These are phyloP conservation scores for Campoplex nolae DNA, from an alignment of 2,888 invertebrate genomes.

Conservation along the genomic window DNA sequence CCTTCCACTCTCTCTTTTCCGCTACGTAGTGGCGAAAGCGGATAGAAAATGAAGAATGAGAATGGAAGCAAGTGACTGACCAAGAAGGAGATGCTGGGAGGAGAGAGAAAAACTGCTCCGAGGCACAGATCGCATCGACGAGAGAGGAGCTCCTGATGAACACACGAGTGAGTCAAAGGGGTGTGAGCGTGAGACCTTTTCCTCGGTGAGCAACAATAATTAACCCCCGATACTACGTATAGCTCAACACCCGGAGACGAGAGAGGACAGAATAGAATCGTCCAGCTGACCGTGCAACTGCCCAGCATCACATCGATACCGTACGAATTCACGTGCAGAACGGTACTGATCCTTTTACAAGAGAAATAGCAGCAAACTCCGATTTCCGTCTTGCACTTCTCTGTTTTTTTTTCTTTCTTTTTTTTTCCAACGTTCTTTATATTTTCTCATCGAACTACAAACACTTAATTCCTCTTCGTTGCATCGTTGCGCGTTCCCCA, in stretches of 20 bases:
- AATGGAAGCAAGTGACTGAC: slow-evolving; percentile 36
- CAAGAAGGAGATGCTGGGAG: slow-evolving; percentile 13
- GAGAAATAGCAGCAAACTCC: slow-evolving; percentile 6
- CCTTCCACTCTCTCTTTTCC: slow-evolving; percentile 12
- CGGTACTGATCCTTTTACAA: neutral
- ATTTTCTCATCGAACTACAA: slow-evolving; percentile 38
- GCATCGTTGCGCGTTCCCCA: slow-evolving; percentile 23
- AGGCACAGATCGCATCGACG: slow-evolving; percentile 61
- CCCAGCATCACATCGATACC: slow-evolving; percentile 3
- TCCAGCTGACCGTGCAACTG: slow-evolving; percentile 56
- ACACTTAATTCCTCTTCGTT: slow-evolving; percentile 47
- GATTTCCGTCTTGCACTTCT: slow-evolving; percentile 30
- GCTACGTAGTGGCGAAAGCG: slow-evolving; percentile 37
- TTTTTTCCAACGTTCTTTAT: slow-evolving; percentile 14
- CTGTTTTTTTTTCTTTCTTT: neutral
- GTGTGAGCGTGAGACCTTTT: slow-evolving; percentile 82
- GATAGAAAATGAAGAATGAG: slow-evolving; percentile 42
- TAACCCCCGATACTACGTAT: slow-evolving; percentile 78
- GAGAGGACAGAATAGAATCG: slow-evolving; percentile 66
- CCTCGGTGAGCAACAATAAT: slow-evolving; percentile 79
- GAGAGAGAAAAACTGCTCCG: slow-evolving; percentile 36
- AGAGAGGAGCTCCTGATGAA: slow-evolving; percentile 62
- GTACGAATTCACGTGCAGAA: neutral
- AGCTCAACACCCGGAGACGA: slow-evolving; percentile 64
- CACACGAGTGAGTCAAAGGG: slow-evolving; percentile 75